phyloP scores from a whole-genome alignment of 1,140 invertebrate species.

The Drosophila tani region DNA sequence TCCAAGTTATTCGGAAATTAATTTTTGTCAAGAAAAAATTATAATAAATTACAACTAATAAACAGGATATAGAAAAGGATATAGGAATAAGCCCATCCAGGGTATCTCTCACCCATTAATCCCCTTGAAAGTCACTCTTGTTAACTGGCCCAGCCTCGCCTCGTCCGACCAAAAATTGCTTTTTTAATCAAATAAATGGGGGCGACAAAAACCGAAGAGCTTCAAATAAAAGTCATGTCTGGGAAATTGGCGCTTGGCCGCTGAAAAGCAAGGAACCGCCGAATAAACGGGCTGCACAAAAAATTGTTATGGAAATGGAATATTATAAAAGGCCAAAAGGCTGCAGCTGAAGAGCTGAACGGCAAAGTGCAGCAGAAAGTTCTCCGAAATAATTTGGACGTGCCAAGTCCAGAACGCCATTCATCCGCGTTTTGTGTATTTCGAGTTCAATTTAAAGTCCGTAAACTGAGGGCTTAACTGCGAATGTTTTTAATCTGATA shows the following conservation, averaged over 20 bases:
- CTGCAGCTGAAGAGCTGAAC: constrained; percentile 16
- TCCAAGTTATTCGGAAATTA: too few species aligned
- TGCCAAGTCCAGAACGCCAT: constrained; percentile 8
- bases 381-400: constrained; percentile 12
- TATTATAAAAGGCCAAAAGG: constrained; percentile 46
- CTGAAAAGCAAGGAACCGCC: background rate
- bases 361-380: constrained; percentile 36
- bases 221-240: constrained; percentile 49
- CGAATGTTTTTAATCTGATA: constrained; percentile 3
- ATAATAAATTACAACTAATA: background rate
- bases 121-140: background rate
- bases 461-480: constrained; percentile 1
- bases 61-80: too few species aligned
- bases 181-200: constrained; percentile 62
- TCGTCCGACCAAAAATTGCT: constrained; percentile 47
- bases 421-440: constrained; percentile 3
- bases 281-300: constrained; percentile 17
- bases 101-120: background rate
- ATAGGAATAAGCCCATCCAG: background rate
- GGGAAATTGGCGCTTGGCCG: constrained; percentile 18
- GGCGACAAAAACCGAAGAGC: constrained; percentile 30
- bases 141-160: constrained; percentile 9
- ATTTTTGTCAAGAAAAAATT: background rate
- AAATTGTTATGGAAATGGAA: constrained; percentile 55
- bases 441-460: constrained; percentile 6